These are phyloP conservation scores for Perccottus glenii DNA, from an alignment of 2,113 vertebrate genomes.

Conservation along the genomic window DNA sequence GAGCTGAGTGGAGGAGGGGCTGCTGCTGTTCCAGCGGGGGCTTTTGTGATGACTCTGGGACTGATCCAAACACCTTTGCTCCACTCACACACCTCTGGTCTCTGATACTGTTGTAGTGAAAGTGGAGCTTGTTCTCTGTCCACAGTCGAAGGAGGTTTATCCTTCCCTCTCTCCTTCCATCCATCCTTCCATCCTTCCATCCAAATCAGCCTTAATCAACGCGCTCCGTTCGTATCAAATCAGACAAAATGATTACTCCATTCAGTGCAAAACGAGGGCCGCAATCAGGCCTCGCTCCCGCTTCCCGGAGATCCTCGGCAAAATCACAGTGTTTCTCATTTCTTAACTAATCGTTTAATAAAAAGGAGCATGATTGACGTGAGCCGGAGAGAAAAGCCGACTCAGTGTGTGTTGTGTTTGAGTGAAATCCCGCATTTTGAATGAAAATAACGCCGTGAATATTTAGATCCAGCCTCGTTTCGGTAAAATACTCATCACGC, in stretches of 20 bases:
- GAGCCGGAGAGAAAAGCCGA: conserved; percentile 1
- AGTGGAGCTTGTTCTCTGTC: too few relatives aligned
- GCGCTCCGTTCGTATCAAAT: conserved; percentile 83
- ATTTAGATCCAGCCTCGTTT: conserved; percentile 8
- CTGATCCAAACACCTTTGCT: too few relatives aligned
- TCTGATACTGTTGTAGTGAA: too few relatives aligned
- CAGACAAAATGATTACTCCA: conserved; percentile 85
- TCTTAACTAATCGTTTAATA: conserved; percentile 86
- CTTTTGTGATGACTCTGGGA: too few relatives aligned
- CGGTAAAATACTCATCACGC: conserved; percentile 38
- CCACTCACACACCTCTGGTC: too few relatives aligned
- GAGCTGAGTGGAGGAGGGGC: too few relatives aligned
- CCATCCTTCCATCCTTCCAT: conserved; percentile 54
- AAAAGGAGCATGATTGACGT: conserved; percentile 78
- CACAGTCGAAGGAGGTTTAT: too few relatives aligned
- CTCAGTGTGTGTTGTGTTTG: neutral
- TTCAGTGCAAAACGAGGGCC: conserved; percentile 77
- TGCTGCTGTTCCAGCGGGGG: too few relatives aligned
- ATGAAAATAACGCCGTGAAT: conserved; percentile 9
- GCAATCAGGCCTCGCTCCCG: conserved; percentile 62
- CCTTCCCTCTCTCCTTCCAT: too few relatives aligned
- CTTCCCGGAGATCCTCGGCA: conserved; percentile 45
- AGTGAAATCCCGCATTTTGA: neutral
- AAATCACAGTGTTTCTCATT: conserved; percentile 63
- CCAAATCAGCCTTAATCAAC: conserved; percentile 95